Base-by-base conservation (phyloP, 2,797 vertebrate species). In the Leucoraja ocellata region DNA sequence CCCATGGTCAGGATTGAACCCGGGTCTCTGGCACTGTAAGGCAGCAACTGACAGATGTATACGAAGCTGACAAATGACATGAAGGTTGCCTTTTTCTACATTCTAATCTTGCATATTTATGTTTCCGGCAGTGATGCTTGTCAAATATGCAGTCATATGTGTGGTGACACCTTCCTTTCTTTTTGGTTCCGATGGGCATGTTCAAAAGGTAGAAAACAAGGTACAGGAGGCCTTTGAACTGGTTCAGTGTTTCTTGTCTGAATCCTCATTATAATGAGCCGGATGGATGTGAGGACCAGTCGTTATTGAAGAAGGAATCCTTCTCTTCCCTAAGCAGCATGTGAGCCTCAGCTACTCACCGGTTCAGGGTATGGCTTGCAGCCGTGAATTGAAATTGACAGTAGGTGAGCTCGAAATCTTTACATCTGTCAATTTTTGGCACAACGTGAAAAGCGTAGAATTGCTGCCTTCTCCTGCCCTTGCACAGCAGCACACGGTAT, bases 211-310 rank as follows among this genome's bases (percentile, higher is more conserved):
- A 58, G 90, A 74, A 39, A 39, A 39, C 39, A 21, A 74, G 71
- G 54, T 16, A 32, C 86, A 68, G n/a, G 86, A 92, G 65, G 23
- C 39, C 71, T 74, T n/a, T 28, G 73, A 92, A 76, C 3, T 68
- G n/a, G 84, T 68, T 88, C 84, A 73, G 39, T 74, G 36, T 5
- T 74, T 58, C 88, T 76, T 58, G 25, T 76, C 4, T 92, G 39
- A 58, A 92, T 76, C 13, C 28, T 92, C 39, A 92, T 25, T 54
- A 68, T 92, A 92, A 92, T 76, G 71, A 92, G 23, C 39, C 39
- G 76, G 73, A 92, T 23, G 54, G 90, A 14, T 58, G 10, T 25
- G 5, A 92, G 73, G 90, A 58, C 28, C 46, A 76, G 54, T 92
- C 71, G 16, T 92, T 92, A 92, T 46, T 54, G 23, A 21, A 65